Evolutionary conservation across 2,888 invertebrate species (phyloP).

Genomic region (Cosmia trapezina): DNA sequence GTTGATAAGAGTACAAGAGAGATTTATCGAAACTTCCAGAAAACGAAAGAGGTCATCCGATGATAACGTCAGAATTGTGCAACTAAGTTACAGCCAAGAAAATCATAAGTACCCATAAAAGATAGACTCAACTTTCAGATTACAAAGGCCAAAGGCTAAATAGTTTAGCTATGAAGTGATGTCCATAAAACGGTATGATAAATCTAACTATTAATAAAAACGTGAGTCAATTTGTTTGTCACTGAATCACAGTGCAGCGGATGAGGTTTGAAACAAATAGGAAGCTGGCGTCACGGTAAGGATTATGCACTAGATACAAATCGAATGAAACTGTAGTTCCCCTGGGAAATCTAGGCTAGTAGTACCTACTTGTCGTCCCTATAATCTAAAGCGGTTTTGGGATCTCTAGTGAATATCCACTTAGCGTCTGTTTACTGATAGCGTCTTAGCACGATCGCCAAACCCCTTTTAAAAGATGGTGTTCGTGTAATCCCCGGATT

Average conservation of each 20-base stretch:
- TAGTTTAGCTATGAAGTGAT: constrained; percentile 44
- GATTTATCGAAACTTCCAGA: not conserved
- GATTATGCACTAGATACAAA: constrained; percentile 52
- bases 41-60: constrained; percentile 4
- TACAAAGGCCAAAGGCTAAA: constrained; percentile 53
- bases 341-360: constrained; percentile 50
- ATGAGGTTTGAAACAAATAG: constrained; percentile 53
- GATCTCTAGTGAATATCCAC: not conserved
- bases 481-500: not conserved
- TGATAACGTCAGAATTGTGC: constrained; percentile 9
- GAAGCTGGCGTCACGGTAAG: constrained; percentile 61
- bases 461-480: not conserved
- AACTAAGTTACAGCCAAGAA: constrained; percentile 7
- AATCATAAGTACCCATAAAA: constrained; percentile 4
- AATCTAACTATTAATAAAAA: constrained; percentile 49
- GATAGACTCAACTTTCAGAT: constrained; percentile 25
- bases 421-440: constrained; percentile 11
- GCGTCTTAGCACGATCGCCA: not conserved
- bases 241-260: constrained; percentile 58
- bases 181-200: constrained; percentile 46
- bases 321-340: constrained; percentile 50
- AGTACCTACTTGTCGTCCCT: constrained; percentile 13
- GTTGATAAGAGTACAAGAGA: not conserved
- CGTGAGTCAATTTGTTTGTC: constrained; percentile 61
- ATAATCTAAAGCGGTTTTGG: constrained; percentile 1